Base-by-base conservation (phyloP, 2,113 vertebrate genomes). In the Mellivora capensis region DNA sequence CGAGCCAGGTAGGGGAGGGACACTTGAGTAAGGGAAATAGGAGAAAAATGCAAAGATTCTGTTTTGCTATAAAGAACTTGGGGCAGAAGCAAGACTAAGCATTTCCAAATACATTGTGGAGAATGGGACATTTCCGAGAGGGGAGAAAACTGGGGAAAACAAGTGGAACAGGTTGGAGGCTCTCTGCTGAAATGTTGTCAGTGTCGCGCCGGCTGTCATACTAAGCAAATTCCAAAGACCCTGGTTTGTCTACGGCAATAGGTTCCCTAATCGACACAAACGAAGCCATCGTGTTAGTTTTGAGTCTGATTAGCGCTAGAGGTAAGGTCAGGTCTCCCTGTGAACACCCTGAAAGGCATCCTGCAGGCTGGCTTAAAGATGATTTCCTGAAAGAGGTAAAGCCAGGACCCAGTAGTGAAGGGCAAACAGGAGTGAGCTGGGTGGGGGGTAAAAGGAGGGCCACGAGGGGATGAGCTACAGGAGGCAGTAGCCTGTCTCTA, bases 381-480 rank as follows among this genome's bases (percentile, higher is more conserved):
- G 15, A 6, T 49, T 62, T 87, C 52, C 0, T 49, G 52, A 39
- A 86, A 76, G 61, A 76, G 27, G 34, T 14, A 20, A 87, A 87
- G 15, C n/a, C 47, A 69, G 37, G 59, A 21, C 23, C 86, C 14
- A 77, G 49, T 12, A 52, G 69, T 20, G 29, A 76, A 85, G 54
- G 39, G 52, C 31, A 76, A 54, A 13, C 31, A 57, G 21, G 42
- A 77, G 31, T 42, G 49, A 54, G 15, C 2, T 7, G 11, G 39
- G 12, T 3, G 7, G 23, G 34, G 29, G 4, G 11, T 0, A 23
- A 4, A 34, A 27, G 13, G 64, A 15, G 12, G 21, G 13, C 5
- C 1, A 44, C 18, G 9, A 7, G 10, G 18, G 7, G 0, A 29
- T 3, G 29, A 69, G 37, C 6, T 13, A 8, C n/a, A 31, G 18